Evolutionary conservation across 2,797 vertebrate species (phyloP).

Genomic region (Myotis findleyi): DNA sequence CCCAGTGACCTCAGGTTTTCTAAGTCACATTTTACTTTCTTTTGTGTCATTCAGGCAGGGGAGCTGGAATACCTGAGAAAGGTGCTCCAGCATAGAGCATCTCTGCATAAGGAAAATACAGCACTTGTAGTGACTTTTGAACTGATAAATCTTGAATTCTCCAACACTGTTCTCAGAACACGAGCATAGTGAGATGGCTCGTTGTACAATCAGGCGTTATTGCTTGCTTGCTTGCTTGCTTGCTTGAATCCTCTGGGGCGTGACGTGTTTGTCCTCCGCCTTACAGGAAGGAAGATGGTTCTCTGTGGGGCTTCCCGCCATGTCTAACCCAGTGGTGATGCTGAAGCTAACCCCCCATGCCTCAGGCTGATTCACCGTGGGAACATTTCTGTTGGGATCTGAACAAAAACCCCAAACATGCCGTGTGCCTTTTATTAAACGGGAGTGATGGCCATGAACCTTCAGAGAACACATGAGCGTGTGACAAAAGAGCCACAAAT

Average conservation of each 20-base stretch:
- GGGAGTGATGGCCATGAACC: not conserved
- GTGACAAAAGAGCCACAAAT: slow-evolving; percentile 42
- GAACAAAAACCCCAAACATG: not conserved
- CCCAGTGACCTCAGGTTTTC: not conserved
- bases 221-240: slow-evolving; percentile 67
- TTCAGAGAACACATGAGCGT: not conserved
- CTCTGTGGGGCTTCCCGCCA: slow-evolving; percentile 21
- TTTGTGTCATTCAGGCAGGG: not conserved
- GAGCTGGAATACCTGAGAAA: not conserved
- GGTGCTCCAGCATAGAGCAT: not conserved
- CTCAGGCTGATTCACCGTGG: not conserved
- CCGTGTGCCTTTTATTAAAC: slow-evolving; percentile 46
- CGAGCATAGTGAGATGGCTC: slow-evolving; percentile 57
- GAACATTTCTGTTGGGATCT: slow-evolving; percentile 28
- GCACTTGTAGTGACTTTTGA: slow-evolving; percentile 37
- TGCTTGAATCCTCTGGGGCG: slow-evolving; percentile 58
- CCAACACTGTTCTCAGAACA: slow-evolving; percentile 77
- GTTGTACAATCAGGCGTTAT: slow-evolving; percentile 62
- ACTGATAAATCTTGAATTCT: slow-evolving; percentile 71
- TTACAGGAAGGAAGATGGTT: slow-evolving; percentile 42
- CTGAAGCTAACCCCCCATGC: slow-evolving; percentile 50
- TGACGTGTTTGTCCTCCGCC: slow-evolving; percentile 61
- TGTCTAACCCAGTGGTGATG: slow-evolving; percentile 11
- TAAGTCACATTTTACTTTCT: not conserved
- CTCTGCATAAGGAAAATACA: slow-evolving; percentile 61